Evolutionary conservation across 2,797 vertebrate genomes (phyloP), one percentile per base, ranked within the genome.

Genomic region (Psittacula echo): DNA sequence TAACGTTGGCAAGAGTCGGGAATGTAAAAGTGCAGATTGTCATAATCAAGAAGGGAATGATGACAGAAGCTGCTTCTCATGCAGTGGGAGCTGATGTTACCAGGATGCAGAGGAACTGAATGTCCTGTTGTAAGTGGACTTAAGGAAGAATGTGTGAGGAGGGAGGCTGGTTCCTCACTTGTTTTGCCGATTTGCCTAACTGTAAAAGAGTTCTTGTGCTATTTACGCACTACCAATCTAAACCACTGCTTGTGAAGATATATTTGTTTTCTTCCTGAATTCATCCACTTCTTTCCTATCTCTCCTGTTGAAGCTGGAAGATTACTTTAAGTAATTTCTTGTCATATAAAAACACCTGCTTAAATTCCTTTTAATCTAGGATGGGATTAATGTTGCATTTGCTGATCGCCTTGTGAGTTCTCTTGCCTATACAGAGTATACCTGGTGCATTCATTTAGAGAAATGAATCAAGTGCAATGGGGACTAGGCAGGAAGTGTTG

Each of bases 251-350:
- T 72, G 39, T 32, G 70, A 37, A 83, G 54, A 44, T 50, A 2
- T 15, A 81, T 78, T 84, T 85, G 48, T 74, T 87, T 71, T 82
- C 64, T 85, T 87, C 45, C 78, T 73, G 60, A 73, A 45, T 82
- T 17, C 19, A 29, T 85, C 45, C n/a, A 51, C 13, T 82, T 60
- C 39, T 78, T 85, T 89, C 44, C 48, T 41, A 5, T 54, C 66
- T 73, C 53, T 60, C n/a, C 47, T 89, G 17, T 47, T 73, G 29
- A 51, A 74, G 44, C 37, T 73, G 37, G 29, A 89, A 85, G 41
- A 67, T 64, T 70, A 62, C 75, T 81, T 95, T 37, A 77, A 84
- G 71, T 86, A 79, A 85, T 56, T 91, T 85, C 42, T 76, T 91
- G n/a, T 26, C 44, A 45, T 32, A 64, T 60, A 62, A 67, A 61